These are phyloP conservation scores for Paramormyrops hopkinsi DNA, from an alignment of 2,797 vertebrate genomes.

Conservation along the genomic window DNA sequence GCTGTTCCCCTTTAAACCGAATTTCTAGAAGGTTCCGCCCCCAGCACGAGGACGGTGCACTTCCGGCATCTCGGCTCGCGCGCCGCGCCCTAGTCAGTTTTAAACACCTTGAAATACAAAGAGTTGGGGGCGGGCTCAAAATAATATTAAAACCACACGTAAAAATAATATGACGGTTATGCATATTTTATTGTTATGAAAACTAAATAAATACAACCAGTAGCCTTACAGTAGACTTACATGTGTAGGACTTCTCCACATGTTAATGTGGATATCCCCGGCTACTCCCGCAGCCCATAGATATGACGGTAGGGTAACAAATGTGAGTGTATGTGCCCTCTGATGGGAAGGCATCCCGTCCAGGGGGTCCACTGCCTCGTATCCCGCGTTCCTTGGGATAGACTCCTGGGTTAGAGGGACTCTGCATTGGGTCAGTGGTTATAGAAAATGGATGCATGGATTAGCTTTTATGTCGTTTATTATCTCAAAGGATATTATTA, in stretches of 20 bases:
- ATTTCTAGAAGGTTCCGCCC: constrained; percentile 2
- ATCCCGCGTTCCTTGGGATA: not conserved
- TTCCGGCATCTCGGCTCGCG: constrained; percentile 1
- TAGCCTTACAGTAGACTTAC: not conserved
- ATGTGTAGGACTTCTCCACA: not conserved
- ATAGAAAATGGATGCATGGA: not conserved
- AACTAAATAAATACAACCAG: not conserved
- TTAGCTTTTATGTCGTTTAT: not conserved
- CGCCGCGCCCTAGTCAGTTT: constrained; percentile 18
- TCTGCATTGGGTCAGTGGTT: not conserved
- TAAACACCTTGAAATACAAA: not conserved
- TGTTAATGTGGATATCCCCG: not conserved
- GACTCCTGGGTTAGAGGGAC: not conserved
- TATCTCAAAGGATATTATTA: not conserved
- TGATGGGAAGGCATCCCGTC: not conserved
- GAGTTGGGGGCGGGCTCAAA: not conserved
- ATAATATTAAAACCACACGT: not conserved
- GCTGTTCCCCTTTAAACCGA: constrained; percentile 18
- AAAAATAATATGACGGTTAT: not conserved
- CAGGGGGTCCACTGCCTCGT: not conserved
- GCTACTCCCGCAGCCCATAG: not conserved
- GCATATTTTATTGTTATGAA: not conserved
- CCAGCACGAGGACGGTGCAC: not conserved
- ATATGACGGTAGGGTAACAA: not conserved
- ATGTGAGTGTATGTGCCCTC: not conserved